A percentile compares a stretch with the other conserved stretches of the same genome.
phyloP scores from a whole-genome alignment of 2,888 invertebrate species.

The Augiades crinisus region DNA sequence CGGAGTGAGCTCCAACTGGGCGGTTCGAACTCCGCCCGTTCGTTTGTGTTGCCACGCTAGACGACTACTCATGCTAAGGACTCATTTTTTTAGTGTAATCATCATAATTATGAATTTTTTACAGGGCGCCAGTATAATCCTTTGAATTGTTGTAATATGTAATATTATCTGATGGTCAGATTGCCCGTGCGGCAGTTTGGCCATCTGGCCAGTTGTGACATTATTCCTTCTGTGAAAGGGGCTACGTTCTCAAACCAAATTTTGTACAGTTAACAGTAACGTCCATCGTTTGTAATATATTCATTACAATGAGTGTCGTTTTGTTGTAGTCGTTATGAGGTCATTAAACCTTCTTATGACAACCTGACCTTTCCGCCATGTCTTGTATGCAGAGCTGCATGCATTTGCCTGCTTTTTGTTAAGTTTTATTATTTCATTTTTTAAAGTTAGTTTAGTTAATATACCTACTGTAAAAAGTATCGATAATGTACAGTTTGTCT shows the following conservation, averaged over 20 bases:
- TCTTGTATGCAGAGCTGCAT: conserved; percentile 84
- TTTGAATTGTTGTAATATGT: conserved; percentile 63
- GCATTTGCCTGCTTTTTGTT: conserved; percentile 87
- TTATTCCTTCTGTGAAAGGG: conserved; percentile 93
- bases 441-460: conserved; percentile 79
- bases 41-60: conserved; percentile 47
- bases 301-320: conserved; percentile 87
- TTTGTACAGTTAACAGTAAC: conserved; percentile 77
- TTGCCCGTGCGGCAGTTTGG: conserved; percentile 70
- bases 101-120: conserved; percentile 79
- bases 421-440: conserved; percentile 74
- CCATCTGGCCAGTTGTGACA: conserved; percentile 87
- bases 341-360: conserved; percentile 83
- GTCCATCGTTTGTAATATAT: conserved; percentile 81
- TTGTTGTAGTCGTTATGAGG: conserved; percentile 80
- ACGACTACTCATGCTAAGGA: conserved; percentile 75
- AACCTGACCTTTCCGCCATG: conserved; percentile 86
- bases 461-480: conserved; percentile 73
- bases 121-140: conserved; percentile 73
- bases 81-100: conserved; percentile 52
- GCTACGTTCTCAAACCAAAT: conserved; percentile 86
- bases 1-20: conserved; percentile 49
- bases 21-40: conserved; percentile 60
- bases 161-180: conserved; percentile 70
- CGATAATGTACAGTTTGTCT: conserved; percentile 78